phyloP scores from a whole-genome alignment of 1,140 invertebrate genomes.

The Lucilia cuprina region DNA sequence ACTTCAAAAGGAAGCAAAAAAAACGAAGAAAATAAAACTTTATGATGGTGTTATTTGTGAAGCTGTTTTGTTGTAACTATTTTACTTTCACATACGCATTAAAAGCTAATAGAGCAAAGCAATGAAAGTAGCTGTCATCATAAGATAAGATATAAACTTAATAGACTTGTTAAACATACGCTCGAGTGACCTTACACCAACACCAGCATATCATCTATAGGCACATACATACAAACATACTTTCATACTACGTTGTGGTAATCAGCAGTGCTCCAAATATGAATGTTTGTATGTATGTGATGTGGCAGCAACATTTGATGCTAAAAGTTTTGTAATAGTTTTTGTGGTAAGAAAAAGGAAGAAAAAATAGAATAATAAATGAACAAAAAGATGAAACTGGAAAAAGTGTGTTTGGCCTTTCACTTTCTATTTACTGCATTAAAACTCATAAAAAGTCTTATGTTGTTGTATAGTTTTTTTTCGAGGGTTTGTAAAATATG shows the following conservation, averaged over 20 bases:
- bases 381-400: not conserved
- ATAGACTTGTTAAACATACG: slow-evolving; percentile 41
- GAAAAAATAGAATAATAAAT: not conserved
- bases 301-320: too few relatives aligned
- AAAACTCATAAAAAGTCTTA: not conserved
- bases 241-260: too few relatives aligned
- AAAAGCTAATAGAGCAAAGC: slow-evolving; percentile 29
- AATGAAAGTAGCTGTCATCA: slow-evolving; percentile 39
- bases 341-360: not conserved
- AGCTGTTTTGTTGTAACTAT: not conserved
- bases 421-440: slow-evolving; percentile 3
- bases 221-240: too few relatives aligned
- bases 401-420: slow-evolving; percentile 20
- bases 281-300: too few relatives aligned
- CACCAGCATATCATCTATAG: too few relatives aligned
- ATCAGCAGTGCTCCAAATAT: too few relatives aligned
- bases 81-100: slow-evolving; percentile 31
- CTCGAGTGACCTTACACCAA: slow-evolving; percentile 37
- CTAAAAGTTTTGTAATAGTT: not conserved
- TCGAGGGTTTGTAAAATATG: too few relatives aligned
- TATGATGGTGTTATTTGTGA: not conserved
- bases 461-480: too few relatives aligned
- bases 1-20: not conserved
- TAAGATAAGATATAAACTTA: slow-evolving; percentile 40
- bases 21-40: not conserved